These are phyloP conservation scores for Leistus spinibarbis DNA, from an alignment of 2,888 invertebrate species.

Conservation along the genomic window DNA sequence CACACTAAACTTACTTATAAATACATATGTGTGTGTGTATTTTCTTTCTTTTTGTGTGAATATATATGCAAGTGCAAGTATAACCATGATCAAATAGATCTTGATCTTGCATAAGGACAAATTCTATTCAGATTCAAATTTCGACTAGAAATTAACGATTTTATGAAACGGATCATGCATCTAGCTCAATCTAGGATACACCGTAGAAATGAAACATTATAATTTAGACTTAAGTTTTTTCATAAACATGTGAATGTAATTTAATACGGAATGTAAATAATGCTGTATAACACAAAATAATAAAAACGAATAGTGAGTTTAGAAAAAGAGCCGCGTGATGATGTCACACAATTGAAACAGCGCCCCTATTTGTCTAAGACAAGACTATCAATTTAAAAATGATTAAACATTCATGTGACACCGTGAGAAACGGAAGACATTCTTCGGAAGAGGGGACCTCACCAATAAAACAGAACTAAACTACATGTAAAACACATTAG, in stretches of 20 bases:
- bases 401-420: conserved; percentile 43
- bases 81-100: background rate
- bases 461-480: conserved; percentile 3
- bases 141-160: too few relatives aligned
- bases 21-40: background rate
- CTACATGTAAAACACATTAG: conserved; percentile 44
- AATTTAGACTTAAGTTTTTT: background rate
- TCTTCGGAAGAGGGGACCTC: conserved; percentile 24
- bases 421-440: conserved; percentile 43
- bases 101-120: background rate
- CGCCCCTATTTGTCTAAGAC: conserved; percentile 34
- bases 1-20: conserved; percentile 7
- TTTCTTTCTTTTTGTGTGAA: background rate
- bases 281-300: background rate
- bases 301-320: background rate
- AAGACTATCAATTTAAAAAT: conserved; percentile 38
- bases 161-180: too few relatives aligned
- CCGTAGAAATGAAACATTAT: too few relatives aligned
- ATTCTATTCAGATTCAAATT: too few relatives aligned
- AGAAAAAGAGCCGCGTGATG: background rate
- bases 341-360: background rate
- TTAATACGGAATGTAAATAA: background rate
- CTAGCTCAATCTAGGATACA: too few relatives aligned
- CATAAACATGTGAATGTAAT: background rate
- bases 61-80: background rate